Base-by-base conservation (phyloP, 2,113 vertebrate genomes). In the Chroicocephalus ridibundus region DNA sequence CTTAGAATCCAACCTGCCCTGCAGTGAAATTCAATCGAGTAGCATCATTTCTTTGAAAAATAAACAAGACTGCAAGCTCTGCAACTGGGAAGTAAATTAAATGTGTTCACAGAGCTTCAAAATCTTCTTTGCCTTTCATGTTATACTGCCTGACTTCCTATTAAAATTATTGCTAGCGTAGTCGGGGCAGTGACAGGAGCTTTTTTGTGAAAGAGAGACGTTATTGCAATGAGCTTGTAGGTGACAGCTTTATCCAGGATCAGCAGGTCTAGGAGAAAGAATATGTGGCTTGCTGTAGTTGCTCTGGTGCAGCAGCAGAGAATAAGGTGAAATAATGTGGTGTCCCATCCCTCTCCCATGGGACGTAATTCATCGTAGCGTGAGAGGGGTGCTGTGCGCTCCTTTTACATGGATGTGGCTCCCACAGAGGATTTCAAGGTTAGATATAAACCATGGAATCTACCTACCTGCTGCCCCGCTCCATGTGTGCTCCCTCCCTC, bases 31-130 rank as follows among this genome's bases (percentile, higher is more conserved):
- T 93, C 78, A 94, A 93, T 94, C 0, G 2, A 86, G 71, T 40
- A 70, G n/a, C 84, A 90, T 91, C 42, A 77, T 93, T 94, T 77
- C 86, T 94, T 95, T 94, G 93, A 89, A 94, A 97, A 95, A 95
- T 91, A 97, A 96, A 97, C 87, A 95, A 91, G 91, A 85, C 86
- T 91, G 94, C 84, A 87, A 94, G 91, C 84, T 91, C 89, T 87
- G 81, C 72, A 93, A 47, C 54, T 94, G 86, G 44, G 84, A 91
- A 94, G 87, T 79, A 93, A 96, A 97, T 96, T 94, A 94, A 95
- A 90, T 95, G 71, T 83, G 84, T 86, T 95, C 93, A 90, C 68
- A 77, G 94, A 81, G 89, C 84, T 93, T 96, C 87, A 86, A 91
- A 90, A 77, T 90, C 42, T 86, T 80, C 84, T 93, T 90, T 89